A percentile compares a stretch with the other conserved stretches of the same genome.
Evolutionary conservation across 2,797 vertebrate genomes (phyloP).

Genomic region (Loris lydekkerianus): DNA sequence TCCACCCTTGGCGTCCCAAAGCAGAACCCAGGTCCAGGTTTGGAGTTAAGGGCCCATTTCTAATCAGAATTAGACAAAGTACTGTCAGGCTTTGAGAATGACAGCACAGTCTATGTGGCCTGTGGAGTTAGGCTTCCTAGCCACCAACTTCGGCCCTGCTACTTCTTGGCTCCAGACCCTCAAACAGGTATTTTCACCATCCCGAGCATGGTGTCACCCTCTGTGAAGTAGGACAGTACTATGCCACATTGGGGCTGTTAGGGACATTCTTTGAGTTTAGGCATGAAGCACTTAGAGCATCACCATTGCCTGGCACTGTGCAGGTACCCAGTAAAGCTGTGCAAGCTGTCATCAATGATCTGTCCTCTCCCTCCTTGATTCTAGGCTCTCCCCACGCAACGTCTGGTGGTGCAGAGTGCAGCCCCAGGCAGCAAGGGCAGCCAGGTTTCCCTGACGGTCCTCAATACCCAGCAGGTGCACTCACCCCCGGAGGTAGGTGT

Average conservation of each 20-base stretch:
- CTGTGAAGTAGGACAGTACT: background rate
- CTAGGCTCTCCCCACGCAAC: conserved; percentile 79
- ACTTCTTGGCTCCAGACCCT: background rate
- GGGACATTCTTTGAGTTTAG: background rate
- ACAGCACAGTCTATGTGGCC: background rate
- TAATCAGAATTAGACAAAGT: background rate
- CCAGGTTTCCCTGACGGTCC: conserved; percentile 85
- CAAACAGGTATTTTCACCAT: rapidly evolving
- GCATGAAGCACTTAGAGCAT: background rate
- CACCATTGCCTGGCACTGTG: rapidly evolving
- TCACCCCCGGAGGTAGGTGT: conserved; percentile 87
- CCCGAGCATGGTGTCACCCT: background rate
- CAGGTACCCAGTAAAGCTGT: background rate
- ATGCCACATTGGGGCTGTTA: background rate
- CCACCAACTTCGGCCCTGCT: background rate
- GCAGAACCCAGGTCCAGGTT: background rate
- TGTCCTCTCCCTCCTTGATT: background rate
- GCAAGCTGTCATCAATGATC: background rate
- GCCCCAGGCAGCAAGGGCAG: conserved; percentile 82
- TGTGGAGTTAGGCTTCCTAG: background rate
- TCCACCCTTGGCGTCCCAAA: background rate
- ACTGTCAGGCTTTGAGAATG: background rate
- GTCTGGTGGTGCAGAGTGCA: conserved; percentile 86
- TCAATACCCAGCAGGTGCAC: conserved; percentile 85
- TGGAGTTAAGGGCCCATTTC: background rate